Base-by-base conservation (phyloP, 2,888 invertebrate genomes). In the Antheraea yamamai region DNA sequence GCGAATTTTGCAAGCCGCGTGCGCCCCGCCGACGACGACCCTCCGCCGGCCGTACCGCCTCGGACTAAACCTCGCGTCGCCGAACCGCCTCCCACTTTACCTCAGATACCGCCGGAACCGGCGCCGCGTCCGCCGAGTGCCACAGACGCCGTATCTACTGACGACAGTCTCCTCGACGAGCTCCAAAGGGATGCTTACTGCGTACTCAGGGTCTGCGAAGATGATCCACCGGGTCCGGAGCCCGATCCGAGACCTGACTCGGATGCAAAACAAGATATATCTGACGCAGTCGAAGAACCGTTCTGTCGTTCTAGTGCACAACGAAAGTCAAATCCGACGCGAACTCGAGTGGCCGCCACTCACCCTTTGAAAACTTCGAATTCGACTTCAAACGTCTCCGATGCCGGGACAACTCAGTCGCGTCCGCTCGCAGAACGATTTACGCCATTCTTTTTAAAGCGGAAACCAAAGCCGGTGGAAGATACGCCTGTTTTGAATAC, bases 61-160 rank as follows among this genome's bases (percentile, higher is more conserved):
- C 87, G 91, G 61, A 74, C 78, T 84, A 72, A 84, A 66, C 84
- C 75, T 72, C 78, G 84, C 78, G 76, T 81, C 85, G 79, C 72
- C 78, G 77, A 75, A 79, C 83, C 23, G 61, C 78, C 64, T 14
- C 72, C 52, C 0, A 16, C 52, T 7, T n/a, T 70, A 4, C 52
- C 96, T 96, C 77, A 96, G 96, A 8, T 72, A 68, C 64, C 74
- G 87, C 73, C 96, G 96, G 64, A 30, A 58, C 75, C 96, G 81
- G 93, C 97, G 80, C 96, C 96, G 79, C 77, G 71, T 89, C 73
- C 75, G 20, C 26, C 77, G 73, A 97, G 75, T 96, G 72, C 74
- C 97, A 81, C 76, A 64, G 88, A 87, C 81, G 79, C 85, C 61
- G 79, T 85, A 39, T 93, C 93, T 76, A 91, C 90, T 52, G 94